A percentile compares a stretch with the other conserved stretches of the same genome.
Conservation (phyloP, 2,797 vertebrate species). For the Distichodus sexfasciatus region DNA sequence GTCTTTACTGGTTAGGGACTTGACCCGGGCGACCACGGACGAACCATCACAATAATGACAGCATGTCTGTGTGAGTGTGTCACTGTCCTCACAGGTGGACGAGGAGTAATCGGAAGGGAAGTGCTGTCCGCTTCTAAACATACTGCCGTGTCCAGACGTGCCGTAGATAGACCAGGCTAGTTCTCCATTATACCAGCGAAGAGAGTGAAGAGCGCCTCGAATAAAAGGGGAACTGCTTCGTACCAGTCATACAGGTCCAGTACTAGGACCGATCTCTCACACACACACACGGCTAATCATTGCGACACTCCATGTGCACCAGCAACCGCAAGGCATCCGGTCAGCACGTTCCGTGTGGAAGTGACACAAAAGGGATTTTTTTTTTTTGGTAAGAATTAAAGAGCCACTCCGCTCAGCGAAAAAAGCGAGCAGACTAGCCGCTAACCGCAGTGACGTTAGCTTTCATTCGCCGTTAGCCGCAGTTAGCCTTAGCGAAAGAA, state of each 20-base stretch:
- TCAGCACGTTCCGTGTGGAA: not conserved
- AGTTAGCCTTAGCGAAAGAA: too few relatives aligned
- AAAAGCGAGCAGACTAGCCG: too few relatives aligned
- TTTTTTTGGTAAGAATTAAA: too few relatives aligned
- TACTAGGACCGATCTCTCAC: too few relatives aligned
- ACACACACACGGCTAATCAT: not conserved
- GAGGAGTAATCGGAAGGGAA: constrained; percentile 68
- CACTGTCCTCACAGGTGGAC: constrained; percentile 40
- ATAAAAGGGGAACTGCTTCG: constrained; percentile 57
- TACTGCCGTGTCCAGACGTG: constrained; percentile 74
- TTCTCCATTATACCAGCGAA: constrained; percentile 64
- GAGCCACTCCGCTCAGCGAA: too few relatives aligned
- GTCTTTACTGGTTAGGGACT: too few relatives aligned
- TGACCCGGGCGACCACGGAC: too few relatives aligned
- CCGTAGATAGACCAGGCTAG: constrained; percentile 69
- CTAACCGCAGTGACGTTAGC: too few relatives aligned
- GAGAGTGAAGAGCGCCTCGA: constrained; percentile 47
- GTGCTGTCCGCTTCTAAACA: constrained; percentile 66
- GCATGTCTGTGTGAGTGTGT: not conserved
- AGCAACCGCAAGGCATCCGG: not conserved
- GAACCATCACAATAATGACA: too few relatives aligned
- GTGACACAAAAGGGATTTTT: constrained; percentile 4
- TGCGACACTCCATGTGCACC: not conserved
- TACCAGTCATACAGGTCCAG: too few relatives aligned
- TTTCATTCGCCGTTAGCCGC: too few relatives aligned